phyloP scores from a whole-genome alignment of 2,113 vertebrate genomes.

The Helogale parvula region DNA sequence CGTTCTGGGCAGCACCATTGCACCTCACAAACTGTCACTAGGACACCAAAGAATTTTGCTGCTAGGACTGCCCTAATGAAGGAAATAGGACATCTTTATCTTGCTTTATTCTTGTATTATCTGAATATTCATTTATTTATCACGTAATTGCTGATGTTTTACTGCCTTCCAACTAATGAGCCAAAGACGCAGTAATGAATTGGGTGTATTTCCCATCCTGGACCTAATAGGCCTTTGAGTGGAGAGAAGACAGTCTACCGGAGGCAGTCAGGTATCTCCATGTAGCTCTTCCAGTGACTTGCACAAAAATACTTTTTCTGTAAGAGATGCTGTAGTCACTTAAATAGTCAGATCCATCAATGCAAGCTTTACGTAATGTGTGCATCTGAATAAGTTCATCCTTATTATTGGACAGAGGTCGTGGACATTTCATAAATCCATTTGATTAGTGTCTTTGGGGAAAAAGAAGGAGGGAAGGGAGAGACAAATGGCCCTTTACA shows the following conservation, averaged over 20 bases:
- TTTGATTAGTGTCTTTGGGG: neutral
- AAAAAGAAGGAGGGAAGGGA: neutral
- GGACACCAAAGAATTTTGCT: neutral
- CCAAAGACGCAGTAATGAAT: neutral
- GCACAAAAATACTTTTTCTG: neutral
- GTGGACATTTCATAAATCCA: neutral
- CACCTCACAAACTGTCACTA: neutral
- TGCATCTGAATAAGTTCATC: neutral
- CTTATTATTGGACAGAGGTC: neutral
- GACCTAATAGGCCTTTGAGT: neutral
- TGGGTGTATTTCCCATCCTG: neutral
- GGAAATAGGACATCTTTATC: neutral
- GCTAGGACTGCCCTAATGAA: neutral
- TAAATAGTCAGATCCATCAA: neutral
- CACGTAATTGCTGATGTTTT: neutral
- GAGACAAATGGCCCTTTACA: neutral
- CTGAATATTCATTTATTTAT: constrained; percentile 5
- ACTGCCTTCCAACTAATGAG: neutral
- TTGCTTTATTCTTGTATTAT: neutral
- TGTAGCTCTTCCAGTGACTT: neutral
- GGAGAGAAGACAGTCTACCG: neutral
- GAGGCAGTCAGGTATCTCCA: neutral
- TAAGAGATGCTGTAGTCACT: neutral
- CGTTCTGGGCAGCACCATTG: neutral
- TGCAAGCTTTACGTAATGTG: neutral